Conservation (phyloP, 2,113 vertebrate genomes). For the Nothocercus julius region DNA sequence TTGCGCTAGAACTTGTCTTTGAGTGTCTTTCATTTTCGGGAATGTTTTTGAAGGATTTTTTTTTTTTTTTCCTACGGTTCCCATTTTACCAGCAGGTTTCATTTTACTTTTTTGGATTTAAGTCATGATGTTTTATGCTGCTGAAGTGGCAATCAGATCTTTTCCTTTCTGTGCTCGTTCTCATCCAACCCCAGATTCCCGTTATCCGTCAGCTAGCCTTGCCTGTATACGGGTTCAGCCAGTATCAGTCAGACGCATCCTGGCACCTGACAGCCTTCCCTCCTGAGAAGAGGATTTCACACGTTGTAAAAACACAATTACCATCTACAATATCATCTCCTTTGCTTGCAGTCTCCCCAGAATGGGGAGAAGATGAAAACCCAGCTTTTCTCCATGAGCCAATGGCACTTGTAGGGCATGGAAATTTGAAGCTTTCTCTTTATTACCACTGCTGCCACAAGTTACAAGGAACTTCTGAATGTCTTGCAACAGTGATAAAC, state of each 20-base stretch:
- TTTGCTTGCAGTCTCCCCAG: background rate
- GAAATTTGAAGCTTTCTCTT: background rate
- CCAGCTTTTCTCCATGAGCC: background rate
- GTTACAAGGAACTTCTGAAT: background rate
- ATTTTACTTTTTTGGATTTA: background rate
- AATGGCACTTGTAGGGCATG: fast-evolving
- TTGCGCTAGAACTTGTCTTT: background rate
- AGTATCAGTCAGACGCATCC: background rate
- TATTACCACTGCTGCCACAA: background rate
- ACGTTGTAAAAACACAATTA: background rate
- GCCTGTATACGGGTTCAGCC: background rate
- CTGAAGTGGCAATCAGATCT: background rate
- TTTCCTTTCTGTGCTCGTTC: background rate
- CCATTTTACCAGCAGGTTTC: background rate
- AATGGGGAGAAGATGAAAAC: background rate
- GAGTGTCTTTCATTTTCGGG: background rate
- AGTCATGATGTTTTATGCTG: background rate
- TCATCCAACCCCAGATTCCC: background rate
- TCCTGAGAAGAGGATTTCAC: background rate
- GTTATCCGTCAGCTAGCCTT: background rate
- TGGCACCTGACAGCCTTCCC: background rate
- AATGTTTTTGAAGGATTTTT: fast-evolving
- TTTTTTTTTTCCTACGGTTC: background rate
- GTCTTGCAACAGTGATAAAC: background rate
- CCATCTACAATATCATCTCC: background rate